Evolutionary conservation across 2,797 vertebrate species (phyloP), one percentile per base, ranked within the genome.

Genomic region (Phalanger gymnotis): DNA sequence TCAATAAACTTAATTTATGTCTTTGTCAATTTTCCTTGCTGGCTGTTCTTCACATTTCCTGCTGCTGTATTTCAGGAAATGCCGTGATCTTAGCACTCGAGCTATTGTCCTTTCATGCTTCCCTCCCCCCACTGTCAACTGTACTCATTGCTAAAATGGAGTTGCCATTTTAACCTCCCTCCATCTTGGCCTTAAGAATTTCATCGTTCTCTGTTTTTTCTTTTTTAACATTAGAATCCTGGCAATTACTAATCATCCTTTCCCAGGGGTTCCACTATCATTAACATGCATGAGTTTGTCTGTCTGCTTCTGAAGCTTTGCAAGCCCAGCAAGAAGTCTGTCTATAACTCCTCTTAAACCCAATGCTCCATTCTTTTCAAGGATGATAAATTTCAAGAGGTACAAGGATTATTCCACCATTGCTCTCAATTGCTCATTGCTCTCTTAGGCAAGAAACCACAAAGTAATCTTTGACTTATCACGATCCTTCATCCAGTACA

Each of bases 401-500:
- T 47, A 47, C 22, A 11, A 47, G 40, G 51, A 28, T 54, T 34
- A 55, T 0, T 10, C 12, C 19, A 31, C 31, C 13, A 11, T 58
- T 73, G 51, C 55, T 54, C 89, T 47, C 31, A 40, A 9, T n/a
- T 19, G 14, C 34, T 66, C 61, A n/a, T n/a, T n/a, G 34, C 61
- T 66, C 54, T 73, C 95, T 91, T 55, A 54, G 0, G 13, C 91
- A 93, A 90, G 90, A 57, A 94, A 54, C 51, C 57, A 40, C 47
- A 1, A 31, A 5, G 0, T 87, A 73, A 93, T 93, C 90, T 54
- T 47, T 31, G 87, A 94, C 90, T 96, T 94, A 53, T 56, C 90
- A n/a, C 51, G 90, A 90, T 92, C 57, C 54, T 97, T 91, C 94
- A 90, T 96, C 91, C 9, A 90, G n/a, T 28, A 47, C 25, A 40